Evolutionary conservation across 2,888 invertebrate genomes (phyloP), one percentile per base, ranked within the genome.

Genomic region (Hemaris fuciformis): DNA sequence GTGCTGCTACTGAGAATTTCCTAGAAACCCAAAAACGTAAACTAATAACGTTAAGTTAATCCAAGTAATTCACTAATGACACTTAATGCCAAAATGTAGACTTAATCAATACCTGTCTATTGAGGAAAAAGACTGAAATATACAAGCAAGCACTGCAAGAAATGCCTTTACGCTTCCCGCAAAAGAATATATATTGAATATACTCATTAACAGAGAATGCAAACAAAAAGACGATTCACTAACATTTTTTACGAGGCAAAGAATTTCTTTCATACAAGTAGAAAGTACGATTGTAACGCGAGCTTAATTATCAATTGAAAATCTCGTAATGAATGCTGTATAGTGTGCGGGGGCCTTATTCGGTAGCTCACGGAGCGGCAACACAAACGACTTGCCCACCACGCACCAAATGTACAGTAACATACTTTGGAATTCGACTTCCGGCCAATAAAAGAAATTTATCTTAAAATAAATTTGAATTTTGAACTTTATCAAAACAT

Each of bases 221-320:
- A 27, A 20, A 43, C 43, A 53, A 53, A 18, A 38, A 53, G 8
- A 18, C 31, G 15, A 46, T 46, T 46, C 53, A 48, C 27, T 60
- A 38, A 60, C 27, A 60, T 53, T 53, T 53, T 60, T 60, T 73
- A 72, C 64, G 60, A 41, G 64, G 68, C 68, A 73, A 77, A 76
- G 73, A 76, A 83, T 77, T 76, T 76, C 80, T 84, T 85, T 85
- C 79, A 83, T 79, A 65, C 57, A 62, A 70, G 75, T 81, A 83
- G 83, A 84, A 86, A 85, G 87, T 85, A 83, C 48, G 53, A 79
- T 77, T 84, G 83, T 84, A 87, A 85, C 76, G 73, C 75, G 84
- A 88, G 83, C 87, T 84, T 91, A 89, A 91, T 90, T 91, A 91
- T 90, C 88, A 89, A 91, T 91, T 88, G 90, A 86, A 83, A 76